Conservation (phyloP, 1,140 invertebrate genomes). For the Kradibia gibbosae region DNA sequence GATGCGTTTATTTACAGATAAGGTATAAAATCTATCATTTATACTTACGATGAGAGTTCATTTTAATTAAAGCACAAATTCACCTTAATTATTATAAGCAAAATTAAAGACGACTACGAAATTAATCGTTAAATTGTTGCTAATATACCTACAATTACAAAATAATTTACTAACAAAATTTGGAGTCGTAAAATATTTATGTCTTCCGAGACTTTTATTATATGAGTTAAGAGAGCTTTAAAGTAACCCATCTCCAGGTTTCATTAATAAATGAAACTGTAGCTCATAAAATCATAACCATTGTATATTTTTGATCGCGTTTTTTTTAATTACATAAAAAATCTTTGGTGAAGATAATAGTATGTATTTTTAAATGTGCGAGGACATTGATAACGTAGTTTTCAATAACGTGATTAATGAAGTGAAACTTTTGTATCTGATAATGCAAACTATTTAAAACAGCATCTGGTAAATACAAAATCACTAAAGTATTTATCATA, state of each 20-base stretch:
- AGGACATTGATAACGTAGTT: no score
- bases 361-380: neutral
- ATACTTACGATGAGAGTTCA: neutral
- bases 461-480: neutral
- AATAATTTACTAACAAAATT: conserved; percentile 1
- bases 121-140: conserved; percentile 2
- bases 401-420: no score
- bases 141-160: neutral
- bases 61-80: neutral
- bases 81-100: neutral
- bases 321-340: neutral
- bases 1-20: neutral
- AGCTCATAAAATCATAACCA: neutral
- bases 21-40: neutral
- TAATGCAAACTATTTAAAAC: neutral
- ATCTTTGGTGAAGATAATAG: neutral
- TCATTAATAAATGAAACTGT: neutral
- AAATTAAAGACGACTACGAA: neutral
- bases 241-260: neutral
- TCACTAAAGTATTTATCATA: neutral
- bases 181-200: neutral
- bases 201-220: neutral
- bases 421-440: no score
- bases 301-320: neutral
- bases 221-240: neutral